phyloP scores from a whole-genome alignment of 1,140 invertebrate species.

The Atta cephalotes region DNA sequence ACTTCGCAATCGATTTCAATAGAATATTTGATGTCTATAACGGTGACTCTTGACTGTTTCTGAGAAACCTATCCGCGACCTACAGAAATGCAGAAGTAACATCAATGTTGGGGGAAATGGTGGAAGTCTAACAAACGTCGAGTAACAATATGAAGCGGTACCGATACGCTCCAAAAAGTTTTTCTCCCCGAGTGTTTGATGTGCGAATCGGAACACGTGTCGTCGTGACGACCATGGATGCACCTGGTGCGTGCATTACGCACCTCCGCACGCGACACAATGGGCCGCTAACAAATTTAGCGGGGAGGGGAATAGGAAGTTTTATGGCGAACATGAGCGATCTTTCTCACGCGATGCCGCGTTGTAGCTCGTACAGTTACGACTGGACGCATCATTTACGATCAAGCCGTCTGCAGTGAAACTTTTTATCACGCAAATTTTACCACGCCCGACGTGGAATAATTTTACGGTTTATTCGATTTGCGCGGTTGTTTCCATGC shows the following conservation, averaged over 20 bases:
- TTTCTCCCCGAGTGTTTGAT: constrained; percentile 67
- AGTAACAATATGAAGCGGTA: constrained; percentile 30
- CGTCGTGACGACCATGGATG: constrained; percentile 65
- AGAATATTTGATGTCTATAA: constrained; percentile 46
- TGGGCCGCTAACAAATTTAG: constrained; percentile 75
- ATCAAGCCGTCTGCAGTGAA: not conserved
- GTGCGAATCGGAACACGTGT: constrained; percentile 79
- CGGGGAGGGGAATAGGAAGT: constrained; percentile 20
- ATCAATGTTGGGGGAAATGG: not conserved
- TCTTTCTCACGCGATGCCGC: constrained; percentile 73
- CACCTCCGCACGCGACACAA: constrained; percentile 71
- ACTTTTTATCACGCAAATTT: constrained; percentile 18
- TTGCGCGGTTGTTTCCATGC: not conserved
- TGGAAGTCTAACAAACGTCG: constrained; percentile 4
- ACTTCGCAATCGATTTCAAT: not conserved
- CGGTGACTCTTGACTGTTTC: constrained; percentile 49
- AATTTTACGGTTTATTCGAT: constrained; percentile 17
- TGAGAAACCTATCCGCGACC: constrained; percentile 53
- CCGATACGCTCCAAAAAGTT: constrained; percentile 29
- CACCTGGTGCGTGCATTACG: constrained; percentile 73
- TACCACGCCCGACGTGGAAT: constrained; percentile 6
- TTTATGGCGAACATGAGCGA: constrained; percentile 71
- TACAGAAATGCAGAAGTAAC: constrained; percentile 19
- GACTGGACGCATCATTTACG: constrained; percentile 27
- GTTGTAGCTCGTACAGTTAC: constrained; percentile 3